These are phyloP conservation scores for Phyllotreta cruciferae DNA, from an alignment of 2,888 invertebrate genomes.

Conservation along the genomic window DNA sequence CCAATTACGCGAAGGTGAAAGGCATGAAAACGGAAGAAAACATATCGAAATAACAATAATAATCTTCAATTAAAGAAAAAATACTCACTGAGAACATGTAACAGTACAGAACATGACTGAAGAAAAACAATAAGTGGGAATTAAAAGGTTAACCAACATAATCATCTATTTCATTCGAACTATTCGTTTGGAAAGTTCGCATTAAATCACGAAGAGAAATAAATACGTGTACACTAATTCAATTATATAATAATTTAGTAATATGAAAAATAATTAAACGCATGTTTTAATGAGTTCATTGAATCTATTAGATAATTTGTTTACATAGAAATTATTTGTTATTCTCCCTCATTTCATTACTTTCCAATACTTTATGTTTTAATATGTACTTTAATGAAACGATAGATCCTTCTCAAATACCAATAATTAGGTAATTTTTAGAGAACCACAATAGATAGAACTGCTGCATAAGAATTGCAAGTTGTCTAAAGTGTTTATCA, in stretches of 20 bases:
- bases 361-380: no score
- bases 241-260: constrained; percentile 28
- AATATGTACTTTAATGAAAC: no score
- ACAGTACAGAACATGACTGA: constrained; percentile 7
- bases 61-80: constrained; percentile 14
- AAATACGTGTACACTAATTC: constrained; percentile 14
- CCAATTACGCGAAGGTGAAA: constrained; percentile 7
- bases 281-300: constrained; percentile 19
- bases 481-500: no score
- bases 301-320: constrained; percentile 7
- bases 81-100: constrained; percentile 6
- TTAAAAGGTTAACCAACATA: constrained; percentile 18
- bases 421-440: no score
- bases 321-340: neutral
- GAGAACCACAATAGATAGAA: no score
- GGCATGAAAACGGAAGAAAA: constrained; percentile 16
- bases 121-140: constrained; percentile 22
- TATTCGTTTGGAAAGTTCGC: constrained; percentile 22
- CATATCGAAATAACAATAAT: constrained; percentile 9
- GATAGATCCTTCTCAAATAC: no score
- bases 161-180: constrained; percentile 18
- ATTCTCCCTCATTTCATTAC: no score
- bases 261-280: constrained; percentile 20
- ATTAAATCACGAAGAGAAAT: constrained; percentile 27
- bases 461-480: no score